Conservation (phyloP, 2,113 vertebrate species). For the Cochlearius cochlearius region DNA sequence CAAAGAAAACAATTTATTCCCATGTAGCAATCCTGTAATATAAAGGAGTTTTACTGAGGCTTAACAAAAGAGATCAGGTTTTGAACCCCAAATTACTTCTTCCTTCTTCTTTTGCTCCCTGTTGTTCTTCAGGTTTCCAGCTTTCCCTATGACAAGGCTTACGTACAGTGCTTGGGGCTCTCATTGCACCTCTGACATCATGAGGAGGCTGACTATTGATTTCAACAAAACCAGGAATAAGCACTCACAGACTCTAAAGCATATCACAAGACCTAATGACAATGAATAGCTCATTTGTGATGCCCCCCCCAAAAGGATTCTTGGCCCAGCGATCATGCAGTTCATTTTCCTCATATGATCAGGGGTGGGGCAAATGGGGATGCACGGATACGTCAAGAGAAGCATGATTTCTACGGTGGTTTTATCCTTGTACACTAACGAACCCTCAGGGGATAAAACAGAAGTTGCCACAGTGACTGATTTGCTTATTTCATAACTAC, state of each 20-base stretch:
- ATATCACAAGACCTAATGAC: not conserved
- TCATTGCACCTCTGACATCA: not conserved
- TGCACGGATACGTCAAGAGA: not conserved
- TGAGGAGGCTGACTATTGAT: not conserved
- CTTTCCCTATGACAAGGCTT: not conserved
- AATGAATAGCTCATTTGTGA: not conserved
- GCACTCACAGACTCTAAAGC: not conserved
- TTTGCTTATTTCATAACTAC: not conserved
- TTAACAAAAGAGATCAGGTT: not conserved
- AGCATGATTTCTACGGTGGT: not conserved
- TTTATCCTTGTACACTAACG: not conserved
- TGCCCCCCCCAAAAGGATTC: rapidly evolving
- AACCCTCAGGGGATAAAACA: not conserved
- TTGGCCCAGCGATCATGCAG: rapidly evolving
- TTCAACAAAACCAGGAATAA: not conserved
- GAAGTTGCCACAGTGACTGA: not conserved
- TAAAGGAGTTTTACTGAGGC: not conserved
- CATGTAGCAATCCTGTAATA: not conserved
- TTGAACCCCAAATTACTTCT: not conserved
- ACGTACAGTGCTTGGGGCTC: not conserved
- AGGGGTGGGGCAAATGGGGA: not conserved
- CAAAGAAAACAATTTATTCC: not conserved
- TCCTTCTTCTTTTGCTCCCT: not conserved
- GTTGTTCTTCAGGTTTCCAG: not conserved
- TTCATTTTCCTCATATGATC: not conserved